Evolutionary conservation across 2,888 invertebrate genomes (phyloP), one percentile per base, ranked within the genome.

Genomic region (Mimas tiliae): DNA sequence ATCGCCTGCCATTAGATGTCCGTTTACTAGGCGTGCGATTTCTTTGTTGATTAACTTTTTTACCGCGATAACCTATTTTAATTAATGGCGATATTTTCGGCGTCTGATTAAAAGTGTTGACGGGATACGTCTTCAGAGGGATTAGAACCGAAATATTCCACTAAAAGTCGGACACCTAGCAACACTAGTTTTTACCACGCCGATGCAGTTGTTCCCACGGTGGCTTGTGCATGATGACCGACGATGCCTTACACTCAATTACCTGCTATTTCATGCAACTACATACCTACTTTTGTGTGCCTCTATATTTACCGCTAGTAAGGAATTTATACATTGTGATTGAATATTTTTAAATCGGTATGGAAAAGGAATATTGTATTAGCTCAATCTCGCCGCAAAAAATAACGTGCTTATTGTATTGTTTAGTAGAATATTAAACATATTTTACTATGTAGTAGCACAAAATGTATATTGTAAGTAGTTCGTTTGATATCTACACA

Each of bases 171-270:
- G 27, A 16, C 42, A 38, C n/a, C 52, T 64, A 16, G 71, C 51
- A 42, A 38, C 9, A 52, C 65, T 14, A 7, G 74, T 74, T n/a
- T n/a, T n/a, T 79, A 77, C 75, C 75, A 69, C 71, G 70, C 82
- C 74, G 76, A 72, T 83, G 77, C 74, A 67, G 65, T 65, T 70
- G 74, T 83, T 85, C 84, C 81, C 85, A 85, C 85, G 86, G 71
- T 77, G 76, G 78, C 77, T 74, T 64, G 69, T 74, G 72, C 71
- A 74, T 71, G 70, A 72, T 69, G 62, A 19, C 19, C 50, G 50
- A 50, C 50, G 19, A 50, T 66, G 62, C 63, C 48, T 69, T 38
- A 70, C 71, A 68, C 71, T 67, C 75, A 77, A 79, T 81, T 81
- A 78, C 75, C 51, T 64, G 53, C 66, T 65, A 71, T 67, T 70